phyloP scores from a whole-genome alignment of 1,140 invertebrate genomes.

The Drosophila pachea region DNA sequence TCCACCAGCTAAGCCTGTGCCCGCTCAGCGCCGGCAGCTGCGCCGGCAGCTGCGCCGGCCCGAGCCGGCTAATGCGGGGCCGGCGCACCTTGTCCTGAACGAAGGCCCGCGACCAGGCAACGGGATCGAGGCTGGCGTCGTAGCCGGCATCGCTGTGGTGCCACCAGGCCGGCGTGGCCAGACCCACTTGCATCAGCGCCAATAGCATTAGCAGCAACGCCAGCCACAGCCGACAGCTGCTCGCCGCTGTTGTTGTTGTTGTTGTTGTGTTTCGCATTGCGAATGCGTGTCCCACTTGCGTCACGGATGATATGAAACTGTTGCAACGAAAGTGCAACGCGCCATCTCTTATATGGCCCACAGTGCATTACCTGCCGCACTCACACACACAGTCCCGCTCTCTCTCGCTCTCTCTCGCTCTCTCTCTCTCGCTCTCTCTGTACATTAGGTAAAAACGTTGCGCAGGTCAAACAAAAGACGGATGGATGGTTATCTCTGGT shows the following conservation, averaged over 20 bases:
- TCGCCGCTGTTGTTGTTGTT: not conserved
- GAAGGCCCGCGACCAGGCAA: conserved; percentile 66
- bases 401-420: not conserved
- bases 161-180: conserved; percentile 49
- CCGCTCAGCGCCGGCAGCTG: conserved; percentile 1
- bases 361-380: conserved; percentile 15
- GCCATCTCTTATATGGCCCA: conserved; percentile 39
- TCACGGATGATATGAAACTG: conserved; percentile 41
- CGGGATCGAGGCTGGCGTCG: conserved; percentile 69
- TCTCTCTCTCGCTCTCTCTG: not conserved
- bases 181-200: conserved; percentile 11
- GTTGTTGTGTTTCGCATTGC: conserved; percentile 12
- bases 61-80: conserved; percentile 35
- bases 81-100: conserved; percentile 55
- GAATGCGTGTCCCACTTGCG: conserved; percentile 26
- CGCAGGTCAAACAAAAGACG: conserved; percentile 14
- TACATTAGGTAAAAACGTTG: conserved; percentile 22
- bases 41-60: not conserved
- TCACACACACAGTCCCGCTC: conserved; percentile 1
- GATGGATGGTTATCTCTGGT: not conserved
- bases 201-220: not conserved
- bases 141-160: conserved; percentile 42
- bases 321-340: conserved; percentile 28
- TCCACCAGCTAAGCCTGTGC: not conserved
- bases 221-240: not conserved